Evolutionary conservation across 2,113 vertebrate species (phyloP), one percentile per base, ranked within the genome.

Genomic region (Heterocephalus glaber): DNA sequence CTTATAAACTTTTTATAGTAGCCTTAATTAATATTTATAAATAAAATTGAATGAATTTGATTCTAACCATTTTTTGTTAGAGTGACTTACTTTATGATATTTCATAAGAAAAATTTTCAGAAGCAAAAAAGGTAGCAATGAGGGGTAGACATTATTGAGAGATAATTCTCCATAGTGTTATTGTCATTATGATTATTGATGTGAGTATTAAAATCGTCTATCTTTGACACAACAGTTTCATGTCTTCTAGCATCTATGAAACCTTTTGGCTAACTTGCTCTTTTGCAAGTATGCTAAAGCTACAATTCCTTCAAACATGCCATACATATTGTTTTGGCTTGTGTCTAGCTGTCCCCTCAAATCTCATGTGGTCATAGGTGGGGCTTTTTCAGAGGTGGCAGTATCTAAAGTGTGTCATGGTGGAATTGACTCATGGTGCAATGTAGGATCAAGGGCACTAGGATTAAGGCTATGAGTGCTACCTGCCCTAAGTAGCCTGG

Each of bases 401-500:
- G n/a, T 5, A 20, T n/a, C 17, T 20, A 38, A 7, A 38, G 7
- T 70, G 12, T n/a, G 35, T 70, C 35, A n/a, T n/a, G 35, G 5
- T 68, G 66, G 5, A 35, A n/a, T 68, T 17, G 35, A 68, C 8
- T 68, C 66, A n/a, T n/a, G 17, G 1, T 20, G 0, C 35, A 38
- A 9, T 70, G 4, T 3, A 38, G 17, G 17, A 9, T 70, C 16
- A 38, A 4, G n/a, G n/a, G 17, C 66, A 20, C 35, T 70, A 20
- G 17, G 35, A 38, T 70, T 68, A n/a, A n/a, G 3, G 35, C 1
- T n/a, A 7, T 70, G 19, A 8, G 13, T 19, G 7, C 17, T 38
- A 38, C 8, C 7, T 1, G 4, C 7, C 7, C 16, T n/a, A 3
- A 3, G 17, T 38, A 20, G 7, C 17, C 17, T 38, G 17, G 35